Evolutionary conservation across 2,888 invertebrate genomes (phyloP).

Genomic region (Lycia hirtaria): DNA sequence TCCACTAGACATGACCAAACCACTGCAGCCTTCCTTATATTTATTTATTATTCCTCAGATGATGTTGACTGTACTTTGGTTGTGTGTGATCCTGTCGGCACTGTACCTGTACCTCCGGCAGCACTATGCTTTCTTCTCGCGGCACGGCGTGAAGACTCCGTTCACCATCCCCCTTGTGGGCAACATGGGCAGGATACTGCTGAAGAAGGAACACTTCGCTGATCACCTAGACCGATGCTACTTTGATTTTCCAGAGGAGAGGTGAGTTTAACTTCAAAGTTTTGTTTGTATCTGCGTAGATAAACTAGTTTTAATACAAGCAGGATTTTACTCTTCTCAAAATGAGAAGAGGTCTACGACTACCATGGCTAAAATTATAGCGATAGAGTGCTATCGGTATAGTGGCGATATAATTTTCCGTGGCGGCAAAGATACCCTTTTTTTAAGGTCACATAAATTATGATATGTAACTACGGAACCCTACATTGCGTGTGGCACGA

Average conservation of each 20-base stretch:
- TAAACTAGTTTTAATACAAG: too few relatives aligned
- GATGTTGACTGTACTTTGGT: conserved; percentile 51
- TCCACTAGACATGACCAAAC: too few relatives aligned
- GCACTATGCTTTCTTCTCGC: conserved; percentile 51
- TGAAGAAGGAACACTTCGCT: conserved; percentile 45
- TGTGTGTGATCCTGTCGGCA: conserved; percentile 45
- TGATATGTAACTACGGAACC: too few relatives aligned
- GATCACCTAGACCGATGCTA: conserved; percentile 45
- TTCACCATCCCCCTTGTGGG: conserved; percentile 44
- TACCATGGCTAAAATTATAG: too few relatives aligned
- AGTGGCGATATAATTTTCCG: too few relatives aligned
- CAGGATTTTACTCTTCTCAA: too few relatives aligned
- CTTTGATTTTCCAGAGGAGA: conserved; percentile 51
- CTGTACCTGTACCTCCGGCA: conserved; percentile 49
- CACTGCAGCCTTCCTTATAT: neutral
- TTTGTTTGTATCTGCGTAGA: too few relatives aligned
- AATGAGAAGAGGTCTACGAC: too few relatives aligned
- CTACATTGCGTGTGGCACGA: too few relatives aligned
- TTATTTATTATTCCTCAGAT: neutral
- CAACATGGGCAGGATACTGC: conserved; percentile 31
- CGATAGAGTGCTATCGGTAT: too few relatives aligned
- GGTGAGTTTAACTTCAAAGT: conserved; percentile 40
- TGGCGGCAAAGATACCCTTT: too few relatives aligned
- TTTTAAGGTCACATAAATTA: too few relatives aligned
- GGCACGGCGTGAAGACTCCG: conserved; percentile 49